Base-by-base conservation (phyloP, 1,140 invertebrate species). In the Camponotus floridanus region DNA sequence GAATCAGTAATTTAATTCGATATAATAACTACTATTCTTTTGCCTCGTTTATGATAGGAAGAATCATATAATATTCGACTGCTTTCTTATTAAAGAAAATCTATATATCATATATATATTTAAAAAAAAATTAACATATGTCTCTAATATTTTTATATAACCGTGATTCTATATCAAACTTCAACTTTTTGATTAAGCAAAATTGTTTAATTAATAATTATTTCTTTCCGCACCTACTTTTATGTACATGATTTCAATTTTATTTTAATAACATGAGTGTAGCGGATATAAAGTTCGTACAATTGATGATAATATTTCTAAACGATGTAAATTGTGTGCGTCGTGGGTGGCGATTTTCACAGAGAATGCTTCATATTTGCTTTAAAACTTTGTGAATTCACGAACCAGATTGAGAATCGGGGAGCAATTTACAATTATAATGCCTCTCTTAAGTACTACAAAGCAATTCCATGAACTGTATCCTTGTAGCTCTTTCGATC, bases 401-500 rank as follows among this genome's bases (percentile, higher is more conserved):
- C 9, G 9, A 45, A 51, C 33, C 15, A 51, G 48, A 31, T 80
- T 80, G 33, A 68, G 31, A 21, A 55, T 68, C 33, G 15, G 45
- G 36, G 9, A 80, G 76, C 76, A 80, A 80, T 80, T 80, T 80
- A 55, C 76, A 80, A 80, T 80, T 80, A 80, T 67, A 80, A 80
- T 80, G 33, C 33, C 33, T 36, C 65, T 55, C 33, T 68, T 70
- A 70, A 80, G 33, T 55, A 80, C 21, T 18, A 68, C 33, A 57
- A 70, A 80, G 48, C 76, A 70, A 80, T 80, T 39, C 33, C n/a
- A n/a, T 31, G 62, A 57, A 80, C 45, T 4, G 51, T 8, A 45
- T 67, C 13, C 6, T 68, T 55, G 13, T 42, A 55, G n/a, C 15
- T 80, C 33, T 68, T 80, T 36, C 62, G 45, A 80, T 70, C 64